phyloP scores from a whole-genome alignment of 2,888 invertebrate species.

The Pandemis cinnamomeana region DNA sequence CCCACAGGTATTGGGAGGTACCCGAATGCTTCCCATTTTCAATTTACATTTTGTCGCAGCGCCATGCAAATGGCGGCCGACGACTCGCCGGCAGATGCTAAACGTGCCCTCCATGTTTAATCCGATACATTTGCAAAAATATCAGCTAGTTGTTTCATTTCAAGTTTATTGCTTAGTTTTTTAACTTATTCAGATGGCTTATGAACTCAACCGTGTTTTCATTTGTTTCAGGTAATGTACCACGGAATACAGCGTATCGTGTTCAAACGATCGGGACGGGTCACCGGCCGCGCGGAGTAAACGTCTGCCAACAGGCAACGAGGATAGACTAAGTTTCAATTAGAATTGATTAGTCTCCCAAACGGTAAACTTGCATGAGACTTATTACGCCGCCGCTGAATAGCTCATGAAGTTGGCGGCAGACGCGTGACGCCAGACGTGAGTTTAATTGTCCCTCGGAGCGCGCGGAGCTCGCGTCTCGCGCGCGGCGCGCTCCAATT shows the following conservation, averaged over 20 bases:
- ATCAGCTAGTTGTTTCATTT: background rate
- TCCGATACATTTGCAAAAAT: background rate
- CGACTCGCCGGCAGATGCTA: conserved; percentile 9
- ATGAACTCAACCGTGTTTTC: background rate
- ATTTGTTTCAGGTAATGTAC: conserved; percentile 16
- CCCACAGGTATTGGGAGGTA: background rate
- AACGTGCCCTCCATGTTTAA: conserved; percentile 33
- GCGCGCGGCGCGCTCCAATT: conserved; percentile 24
- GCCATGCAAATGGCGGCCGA: conserved; percentile 24
- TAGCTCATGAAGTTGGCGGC: background rate
- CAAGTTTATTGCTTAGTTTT: background rate
- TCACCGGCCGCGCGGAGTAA: background rate
- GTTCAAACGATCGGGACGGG: background rate
- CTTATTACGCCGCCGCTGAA: background rate
- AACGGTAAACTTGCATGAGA: background rate
- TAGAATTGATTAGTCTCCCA: background rate
- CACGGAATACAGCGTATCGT: background rate
- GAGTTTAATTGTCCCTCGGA: background rate
- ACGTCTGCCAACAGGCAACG: background rate
- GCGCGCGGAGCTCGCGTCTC: conserved; percentile 4
- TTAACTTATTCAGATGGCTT: background rate
- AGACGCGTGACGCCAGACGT: background rate
- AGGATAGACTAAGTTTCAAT: background rate
- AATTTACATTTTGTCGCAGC: conserved; percentile 20
- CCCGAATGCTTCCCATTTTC: background rate